Conservation (phyloP, 2,797 vertebrate genomes). For the Mustela erminea region DNA sequence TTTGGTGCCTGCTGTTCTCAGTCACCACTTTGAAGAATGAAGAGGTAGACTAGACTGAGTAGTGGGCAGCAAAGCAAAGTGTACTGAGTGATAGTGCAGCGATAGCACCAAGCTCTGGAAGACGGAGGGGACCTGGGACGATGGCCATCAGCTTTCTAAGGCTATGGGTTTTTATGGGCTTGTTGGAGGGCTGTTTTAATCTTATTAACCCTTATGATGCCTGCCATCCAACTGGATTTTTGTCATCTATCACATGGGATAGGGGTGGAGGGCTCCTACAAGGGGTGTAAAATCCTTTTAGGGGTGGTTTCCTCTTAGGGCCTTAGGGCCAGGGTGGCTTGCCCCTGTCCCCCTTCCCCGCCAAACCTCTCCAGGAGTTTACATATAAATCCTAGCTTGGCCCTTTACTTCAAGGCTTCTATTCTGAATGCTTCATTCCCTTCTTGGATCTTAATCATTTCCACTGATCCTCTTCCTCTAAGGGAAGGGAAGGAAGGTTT, state of each 20-base stretch:
- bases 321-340: background rate
- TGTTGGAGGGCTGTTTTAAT: background rate
- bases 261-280: background rate
- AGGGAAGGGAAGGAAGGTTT: slow-evolving; percentile 28
- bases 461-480: background rate
- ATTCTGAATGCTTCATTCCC: background rate
- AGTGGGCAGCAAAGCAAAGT: background rate
- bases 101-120: background rate
- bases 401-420: background rate
- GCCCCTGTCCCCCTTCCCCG: background rate
- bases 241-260: background rate
- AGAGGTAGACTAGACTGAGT: background rate
- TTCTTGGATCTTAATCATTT: background rate
- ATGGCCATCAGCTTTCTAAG: background rate
- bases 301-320: background rate
- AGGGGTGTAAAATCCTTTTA: background rate
- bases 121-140: background rate
- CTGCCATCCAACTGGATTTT: background rate
- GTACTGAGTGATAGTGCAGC: background rate
- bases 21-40: background rate
- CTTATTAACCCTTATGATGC: background rate
- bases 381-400: background rate
- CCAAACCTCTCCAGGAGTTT: background rate
- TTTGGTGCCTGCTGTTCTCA: background rate
- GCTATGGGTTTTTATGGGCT: background rate